These are phyloP conservation scores for Heliconius ismenius DNA, from an alignment of 2,888 invertebrate species.

Conservation along the genomic window DNA sequence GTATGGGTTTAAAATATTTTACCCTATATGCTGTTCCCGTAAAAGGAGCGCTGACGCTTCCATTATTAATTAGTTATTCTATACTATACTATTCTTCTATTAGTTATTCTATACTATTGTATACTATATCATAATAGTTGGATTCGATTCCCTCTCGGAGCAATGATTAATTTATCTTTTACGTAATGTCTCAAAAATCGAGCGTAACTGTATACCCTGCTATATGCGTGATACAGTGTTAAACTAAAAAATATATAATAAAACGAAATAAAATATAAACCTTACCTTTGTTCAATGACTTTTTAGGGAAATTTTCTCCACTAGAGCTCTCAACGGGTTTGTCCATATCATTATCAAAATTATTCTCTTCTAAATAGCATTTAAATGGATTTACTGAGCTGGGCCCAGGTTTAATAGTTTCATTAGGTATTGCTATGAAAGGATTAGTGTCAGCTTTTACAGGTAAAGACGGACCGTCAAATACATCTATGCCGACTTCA, in stretches of 20 bases:
- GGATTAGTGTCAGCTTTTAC: conserved; percentile 58
- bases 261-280: neutral
- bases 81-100: no score
- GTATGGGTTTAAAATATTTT: no score
- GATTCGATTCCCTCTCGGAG: neutral
- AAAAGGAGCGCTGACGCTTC: no score
- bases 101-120: no score
- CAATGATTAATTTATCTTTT: neutral
- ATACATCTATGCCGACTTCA: conserved; percentile 49
- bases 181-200: no score
- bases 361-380: conserved; percentile 45
- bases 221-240: no score
- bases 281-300: conserved; percentile 63
- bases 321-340: conserved; percentile 40
- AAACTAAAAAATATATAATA: no score
- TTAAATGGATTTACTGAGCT: conserved; percentile 58
- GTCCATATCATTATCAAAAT: conserved; percentile 25
- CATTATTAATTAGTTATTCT: no score
- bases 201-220: no score
- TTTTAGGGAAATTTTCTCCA: conserved; percentile 49
- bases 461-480: conserved; percentile 53
- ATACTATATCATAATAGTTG: no score
- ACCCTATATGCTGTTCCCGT: no score
- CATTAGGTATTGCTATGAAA: conserved; percentile 47
- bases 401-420: conserved; percentile 38